phyloP scores from a whole-genome alignment of 2,113 vertebrate genomes.

The Suricata suricatta region DNA sequence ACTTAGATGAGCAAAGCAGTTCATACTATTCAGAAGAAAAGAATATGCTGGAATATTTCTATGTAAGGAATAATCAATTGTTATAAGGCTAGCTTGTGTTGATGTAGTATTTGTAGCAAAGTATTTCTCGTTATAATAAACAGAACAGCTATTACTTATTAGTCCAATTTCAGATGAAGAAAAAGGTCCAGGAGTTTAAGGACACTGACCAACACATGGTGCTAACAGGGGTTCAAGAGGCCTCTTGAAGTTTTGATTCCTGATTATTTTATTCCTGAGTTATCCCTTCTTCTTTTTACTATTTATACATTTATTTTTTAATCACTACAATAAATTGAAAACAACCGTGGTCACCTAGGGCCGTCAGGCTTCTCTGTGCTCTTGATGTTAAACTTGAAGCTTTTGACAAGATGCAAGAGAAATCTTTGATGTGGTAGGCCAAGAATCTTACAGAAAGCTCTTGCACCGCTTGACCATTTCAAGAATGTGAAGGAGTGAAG shows the following conservation, averaged over 20 bases:
- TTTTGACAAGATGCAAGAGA: not conserved
- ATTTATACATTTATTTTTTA: not conserved
- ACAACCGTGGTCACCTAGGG: not conserved
- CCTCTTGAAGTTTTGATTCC: not conserved
- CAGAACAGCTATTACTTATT: not conserved
- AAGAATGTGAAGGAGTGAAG: not conserved
- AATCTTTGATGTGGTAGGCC: not conserved
- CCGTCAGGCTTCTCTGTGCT: not conserved
- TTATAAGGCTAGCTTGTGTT: not conserved
- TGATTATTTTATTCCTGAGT: not conserved
- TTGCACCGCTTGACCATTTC: not conserved
- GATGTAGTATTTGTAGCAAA: not conserved
- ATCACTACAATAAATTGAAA: not conserved
- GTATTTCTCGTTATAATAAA: too few species aligned
- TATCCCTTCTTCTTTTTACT: not conserved
- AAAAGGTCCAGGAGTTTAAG: not conserved
- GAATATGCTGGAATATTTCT: slow-evolving; percentile 17
- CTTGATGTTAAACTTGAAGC: not conserved
- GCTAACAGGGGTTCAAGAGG: not conserved
- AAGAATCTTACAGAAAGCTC: not conserved
- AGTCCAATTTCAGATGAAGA: not conserved
- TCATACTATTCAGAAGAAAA: slow-evolving; percentile 9
- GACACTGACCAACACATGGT: not conserved
- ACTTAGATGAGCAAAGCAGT: slow-evolving; percentile 25
- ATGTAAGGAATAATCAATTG: not conserved